Base-by-base conservation (phyloP, 1,140 invertebrate species). In the Pygmarrhopalites habei region DNA sequence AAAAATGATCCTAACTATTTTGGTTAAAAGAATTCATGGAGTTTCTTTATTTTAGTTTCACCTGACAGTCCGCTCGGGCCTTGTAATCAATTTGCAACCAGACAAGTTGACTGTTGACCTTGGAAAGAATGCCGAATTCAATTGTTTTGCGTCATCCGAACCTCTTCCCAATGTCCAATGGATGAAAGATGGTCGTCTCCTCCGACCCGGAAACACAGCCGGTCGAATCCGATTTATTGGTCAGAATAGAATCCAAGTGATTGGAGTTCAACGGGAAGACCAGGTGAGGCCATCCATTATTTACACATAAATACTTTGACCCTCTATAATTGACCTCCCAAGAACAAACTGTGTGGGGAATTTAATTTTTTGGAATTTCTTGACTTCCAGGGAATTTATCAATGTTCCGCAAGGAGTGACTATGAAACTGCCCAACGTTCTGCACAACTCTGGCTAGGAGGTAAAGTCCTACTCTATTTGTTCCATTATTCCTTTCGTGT, bases 311-410 rank as follows among this genome's bases (percentile, higher is more conserved):
- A n/a, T n/a, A n/a, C n/a, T n/a, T n/a, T n/a, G n/a, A n/a, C n/a
- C n/a, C n/a, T n/a, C n/a, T n/a, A n/a, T n/a, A n/a, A n/a, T n/a
- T n/a, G n/a, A n/a, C n/a, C n/a, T n/a, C n/a, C n/a, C n/a, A n/a
- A n/a, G n/a, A n/a, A n/a, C n/a, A n/a, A n/a, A n/a, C n/a, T n/a
- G n/a, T n/a, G n/a, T n/a, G n/a, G n/a, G n/a, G n/a, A n/a, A n/a
- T n/a, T n/a, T n/a, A n/a, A n/a, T n/a, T n/a, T n/a, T n/a, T n/a
- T n/a, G n/a, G n/a, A n/a, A n/a, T n/a, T n/a, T n/a, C n/a, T n/a
- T n/a, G n/a, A n/a, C n/a, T n/a, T n/a, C n/a, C n/a, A n/a, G 72
- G 80, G 80, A 10, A 81, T 82, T 76, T 82, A 81, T 67, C 80
- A 82, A 65, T 82, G 80, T 68, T 70, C 81, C 26, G 77, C 35